Percentiles rank a stretch among this genome's conserved stretches.
Conservation (phyloP, 64 coral and sea anemone species). For the Catalaphyllia jardinei region DNA sequence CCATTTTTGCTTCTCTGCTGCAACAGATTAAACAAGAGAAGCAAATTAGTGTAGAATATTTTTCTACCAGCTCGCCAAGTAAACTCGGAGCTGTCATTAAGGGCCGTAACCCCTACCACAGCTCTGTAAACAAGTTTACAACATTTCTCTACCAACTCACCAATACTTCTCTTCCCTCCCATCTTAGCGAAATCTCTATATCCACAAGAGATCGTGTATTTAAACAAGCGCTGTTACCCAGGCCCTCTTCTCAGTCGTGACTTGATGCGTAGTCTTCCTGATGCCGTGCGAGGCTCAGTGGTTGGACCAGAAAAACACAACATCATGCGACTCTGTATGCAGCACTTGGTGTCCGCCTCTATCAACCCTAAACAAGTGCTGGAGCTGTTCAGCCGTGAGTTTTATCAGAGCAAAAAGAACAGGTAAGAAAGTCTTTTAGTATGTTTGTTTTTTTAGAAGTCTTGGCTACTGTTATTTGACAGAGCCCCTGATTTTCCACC, state of each 20-base stretch:
- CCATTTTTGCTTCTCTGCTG: too few species aligned
- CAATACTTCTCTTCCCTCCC: neutral
- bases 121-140: too few species aligned
- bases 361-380: conserved; percentile 92
- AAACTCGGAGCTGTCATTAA: too few species aligned
- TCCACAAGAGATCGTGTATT: conserved; percentile 84
- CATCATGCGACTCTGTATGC: conserved; percentile 94
- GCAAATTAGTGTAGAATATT: too few species aligned
- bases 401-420: conserved; percentile 98
- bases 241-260: conserved; percentile 82
- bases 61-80: too few species aligned
- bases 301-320: conserved; percentile 94
- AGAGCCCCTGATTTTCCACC: too few species aligned
- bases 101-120: too few species aligned
- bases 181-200: conserved; percentile 77
- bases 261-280: conserved; percentile 75
- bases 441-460: neutral
- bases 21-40: too few species aligned
- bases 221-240: conserved; percentile 90
- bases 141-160: neutral
- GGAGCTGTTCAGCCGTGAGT: conserved; percentile 91
- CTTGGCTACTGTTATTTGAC: too few species aligned
- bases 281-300: conserved; percentile 73
- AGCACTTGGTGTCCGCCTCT: conserved; percentile 89
- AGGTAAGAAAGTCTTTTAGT: neutral